Base-by-base conservation (phyloP, 2,113 vertebrate genomes). In the Probosciger aterrimus region DNA sequence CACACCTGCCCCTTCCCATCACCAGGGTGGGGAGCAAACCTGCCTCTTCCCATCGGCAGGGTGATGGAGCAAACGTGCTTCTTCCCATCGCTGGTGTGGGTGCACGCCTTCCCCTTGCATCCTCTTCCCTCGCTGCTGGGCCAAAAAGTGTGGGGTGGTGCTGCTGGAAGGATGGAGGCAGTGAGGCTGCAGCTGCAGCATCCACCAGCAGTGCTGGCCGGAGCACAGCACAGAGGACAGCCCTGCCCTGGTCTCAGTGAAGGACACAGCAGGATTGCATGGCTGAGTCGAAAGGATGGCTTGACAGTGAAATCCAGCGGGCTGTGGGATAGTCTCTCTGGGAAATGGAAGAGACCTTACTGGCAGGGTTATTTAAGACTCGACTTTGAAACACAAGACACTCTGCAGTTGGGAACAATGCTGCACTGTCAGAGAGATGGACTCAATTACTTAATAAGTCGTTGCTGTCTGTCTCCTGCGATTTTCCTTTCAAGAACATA, bases 401-500 rank as follows among this genome's bases (percentile, higher is more conserved):
- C 28, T 47, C 7, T 43, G 92, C 93, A 84, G 95, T 70, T 68
- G 88, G 86, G 93, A 95, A 94, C 95, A 92, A 90, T 92, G 92
- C 95, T 92, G 93, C 94, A n/a, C 93, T 96, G 90, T 93, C 90
- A 83, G 76, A 82, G 95, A 90, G 95, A 95, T 84, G 95, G 92
- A 93, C 95, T 95, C 90, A 94, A 92, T 96, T 96, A 94, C 94
- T 94, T 96, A 93, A 93, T 95, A 97, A 95, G 92, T 93, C 71
- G 39, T 86, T 84, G 88, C 95, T 95, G 95, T 94, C 88, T 90
- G 92, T 95, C 95, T 95, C 82, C 92, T 96, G 88, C 4, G 7
- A 92, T 95, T 90, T 92, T 93, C 91, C 82, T 95, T 95, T 94
- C 95, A 86, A 86, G 95, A 96, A 83, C 93, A 77, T 90, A 81